These are phyloP conservation scores for Heptranchias perlo DNA, from an alignment of 2,113 vertebrate genomes.

Conservation along the genomic window DNA sequence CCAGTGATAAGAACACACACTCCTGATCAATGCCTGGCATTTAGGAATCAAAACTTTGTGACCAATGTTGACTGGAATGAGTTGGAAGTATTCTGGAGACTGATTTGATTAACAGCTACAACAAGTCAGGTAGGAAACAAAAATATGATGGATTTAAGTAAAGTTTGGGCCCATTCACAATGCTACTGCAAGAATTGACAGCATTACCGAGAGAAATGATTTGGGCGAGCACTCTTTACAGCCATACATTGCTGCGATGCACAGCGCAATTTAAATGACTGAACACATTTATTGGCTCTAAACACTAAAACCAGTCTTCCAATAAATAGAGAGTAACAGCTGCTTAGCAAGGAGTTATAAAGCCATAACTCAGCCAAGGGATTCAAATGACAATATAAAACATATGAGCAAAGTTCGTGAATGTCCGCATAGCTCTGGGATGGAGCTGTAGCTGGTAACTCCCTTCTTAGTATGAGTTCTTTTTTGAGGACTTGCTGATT, in stretches of 20 bases:
- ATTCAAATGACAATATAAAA: background rate
- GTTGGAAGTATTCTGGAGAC: no score
- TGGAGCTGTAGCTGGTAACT: background rate
- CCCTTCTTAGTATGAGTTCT: background rate
- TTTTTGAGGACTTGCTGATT: background rate
- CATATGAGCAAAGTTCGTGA: background rate
- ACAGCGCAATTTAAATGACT: background rate
- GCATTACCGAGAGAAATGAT: background rate
- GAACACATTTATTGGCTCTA: constrained; percentile 3
- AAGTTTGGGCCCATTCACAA: background rate
- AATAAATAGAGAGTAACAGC: constrained; percentile 32
- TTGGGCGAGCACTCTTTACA: background rate
- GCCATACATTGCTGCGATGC: background rate
- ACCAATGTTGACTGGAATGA: no score
- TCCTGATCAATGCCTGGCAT: no score
- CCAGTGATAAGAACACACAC: no score
- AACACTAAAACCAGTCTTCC: constrained; percentile 23
- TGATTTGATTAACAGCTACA: no score
- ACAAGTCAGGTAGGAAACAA: no score
- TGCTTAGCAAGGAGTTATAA: constrained; percentile 11
- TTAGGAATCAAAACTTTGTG: no score
- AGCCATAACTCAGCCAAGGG: constrained; percentile 1
- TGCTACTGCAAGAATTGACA: background rate
- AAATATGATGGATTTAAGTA: no score
- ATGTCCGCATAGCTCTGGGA: background rate